A percentile compares a stretch with the other conserved stretches of the same genome.
phyloP scores from a whole-genome alignment of 2,113 vertebrate genomes.

The Ophthalmolycus amberensis region DNA sequence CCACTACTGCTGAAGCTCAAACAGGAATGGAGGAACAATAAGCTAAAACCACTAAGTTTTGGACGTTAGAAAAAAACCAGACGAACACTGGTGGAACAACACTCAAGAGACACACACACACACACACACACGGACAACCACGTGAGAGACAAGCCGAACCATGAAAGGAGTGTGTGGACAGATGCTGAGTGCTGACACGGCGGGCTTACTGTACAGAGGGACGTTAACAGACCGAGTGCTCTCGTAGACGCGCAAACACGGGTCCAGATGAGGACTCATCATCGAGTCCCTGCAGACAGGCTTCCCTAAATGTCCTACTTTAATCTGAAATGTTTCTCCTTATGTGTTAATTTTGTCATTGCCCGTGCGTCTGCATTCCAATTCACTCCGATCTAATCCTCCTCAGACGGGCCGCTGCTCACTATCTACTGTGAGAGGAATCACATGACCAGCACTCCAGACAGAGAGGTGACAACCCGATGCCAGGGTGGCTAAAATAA shows the following conservation, averaged over 20 bases:
- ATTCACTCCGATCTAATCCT: neutral
- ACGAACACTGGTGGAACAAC: conserved; percentile 14
- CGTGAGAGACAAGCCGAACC: conserved; percentile 41
- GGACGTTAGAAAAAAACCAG: neutral
- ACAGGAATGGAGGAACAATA: neutral
- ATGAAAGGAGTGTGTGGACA: conserved; percentile 48
- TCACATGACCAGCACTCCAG: neutral
- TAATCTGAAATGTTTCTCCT: conserved; percentile 32
- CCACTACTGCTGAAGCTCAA: neutral
- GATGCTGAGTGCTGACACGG: conserved; percentile 49
- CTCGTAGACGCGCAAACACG: conserved; percentile 6
- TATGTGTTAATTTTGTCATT: conserved; percentile 26
- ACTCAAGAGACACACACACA: neutral
- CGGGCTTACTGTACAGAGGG: conserved; percentile 49
- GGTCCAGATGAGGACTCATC: conserved; percentile 36
- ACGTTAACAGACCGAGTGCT: conserved; percentile 29
- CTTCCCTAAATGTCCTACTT: conserved; percentile 19
- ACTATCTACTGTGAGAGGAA: neutral
- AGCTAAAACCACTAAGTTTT: neutral
- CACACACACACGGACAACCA: conserved; percentile 25
- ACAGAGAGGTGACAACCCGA: neutral
- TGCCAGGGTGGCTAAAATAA: neutral
- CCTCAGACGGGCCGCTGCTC: neutral
- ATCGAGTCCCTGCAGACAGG: conserved; percentile 27
- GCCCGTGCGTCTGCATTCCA: conserved; percentile 20